Evolutionary conservation across 2,797 vertebrate genomes (phyloP).

Genomic region (Epinephelus coioides): DNA sequence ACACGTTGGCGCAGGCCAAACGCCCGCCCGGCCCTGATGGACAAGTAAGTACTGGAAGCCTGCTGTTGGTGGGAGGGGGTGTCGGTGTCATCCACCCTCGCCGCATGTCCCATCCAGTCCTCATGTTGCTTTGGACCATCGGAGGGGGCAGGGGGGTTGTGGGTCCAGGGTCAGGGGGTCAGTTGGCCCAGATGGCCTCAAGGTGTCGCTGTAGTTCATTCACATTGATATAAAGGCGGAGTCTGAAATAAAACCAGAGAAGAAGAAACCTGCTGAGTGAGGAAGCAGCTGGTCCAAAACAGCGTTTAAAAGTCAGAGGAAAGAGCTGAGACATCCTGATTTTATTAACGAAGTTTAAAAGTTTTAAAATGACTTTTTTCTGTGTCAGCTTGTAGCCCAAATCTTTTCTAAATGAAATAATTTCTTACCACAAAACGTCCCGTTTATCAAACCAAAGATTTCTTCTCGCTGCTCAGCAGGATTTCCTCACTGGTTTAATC

Average conservation of each 20-base stretch:
- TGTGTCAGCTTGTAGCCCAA: no score
- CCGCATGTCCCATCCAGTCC: conserved; percentile 77
- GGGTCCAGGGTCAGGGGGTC: conserved; percentile 42
- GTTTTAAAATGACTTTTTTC: no score
- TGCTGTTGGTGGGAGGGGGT: conserved; percentile 61
- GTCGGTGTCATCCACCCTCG: conserved; percentile 56
- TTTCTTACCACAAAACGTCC: no score
- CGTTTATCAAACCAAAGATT: no score
- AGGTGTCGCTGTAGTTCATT: conserved; percentile 60
- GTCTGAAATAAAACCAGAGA: conserved; percentile 27
- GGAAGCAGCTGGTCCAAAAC: background rate
- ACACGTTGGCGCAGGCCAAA: conserved; percentile 81
- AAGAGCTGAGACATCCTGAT: no score
- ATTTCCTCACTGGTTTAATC: background rate
- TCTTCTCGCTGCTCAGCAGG: background rate
- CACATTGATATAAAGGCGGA: background rate
- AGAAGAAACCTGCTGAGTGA: background rate
- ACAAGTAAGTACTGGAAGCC: conserved; percentile 83
- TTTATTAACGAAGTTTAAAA: no score
- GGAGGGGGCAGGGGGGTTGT: conserved; percentile 25
- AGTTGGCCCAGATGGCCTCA: conserved; percentile 25
- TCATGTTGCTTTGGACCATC: conserved; percentile 68
- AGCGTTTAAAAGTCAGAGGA: no score
- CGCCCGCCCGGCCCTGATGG: conserved; percentile 55
- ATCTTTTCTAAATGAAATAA: no score